Base-by-base conservation (phyloP, 2,113 vertebrate genomes). In the Taurulus bubalis region DNA sequence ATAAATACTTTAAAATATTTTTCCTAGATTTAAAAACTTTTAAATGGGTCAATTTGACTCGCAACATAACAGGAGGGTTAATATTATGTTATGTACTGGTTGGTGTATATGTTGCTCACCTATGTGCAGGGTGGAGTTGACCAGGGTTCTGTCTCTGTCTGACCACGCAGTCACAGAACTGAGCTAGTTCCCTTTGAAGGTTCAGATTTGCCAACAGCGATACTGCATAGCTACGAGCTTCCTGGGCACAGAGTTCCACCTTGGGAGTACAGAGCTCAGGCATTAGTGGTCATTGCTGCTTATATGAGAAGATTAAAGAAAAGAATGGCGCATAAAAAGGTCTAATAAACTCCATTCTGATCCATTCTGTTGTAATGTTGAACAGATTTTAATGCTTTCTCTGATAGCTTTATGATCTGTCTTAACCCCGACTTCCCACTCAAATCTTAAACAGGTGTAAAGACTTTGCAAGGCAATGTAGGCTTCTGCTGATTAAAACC, bases 161-260 rank as follows among this genome's bases (percentile, higher is more conserved):
- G 73, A 94, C 80, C 34, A 95, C 93, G 79, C 94, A 93, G 86
- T 95, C 94, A 84, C 93, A 94, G 76, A 93, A 94, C 36, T 84
- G 81, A 42, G 87, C 91, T 49, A 18, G 75, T 47, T 87, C 58
- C 83, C 94, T 84, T 75, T 94, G 94, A 56, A 68, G n/a, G 77
- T 93, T 94, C 38, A 92, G 84, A 42, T 71, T 79, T 60, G 70
- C 80, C 73, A 94, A 34, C 40, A 95, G 60, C 24, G 65, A 80
- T 28, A 83, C 67, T 55, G 90, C 85, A 34, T 93, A 90, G 49
- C 16, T 53, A 6, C n/a, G 42, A 22, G 49, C 70, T 11, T 63
- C 68, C 67, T 76, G 77, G 3, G 26, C 30, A 51, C 34, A 65
- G 20, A 51, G 15, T 51, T 53, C 60, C 69, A 71, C 81, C 93